Base-by-base conservation (phyloP, 92 coral and sea anemone genomes). In the Heteractis magnifica region DNA sequence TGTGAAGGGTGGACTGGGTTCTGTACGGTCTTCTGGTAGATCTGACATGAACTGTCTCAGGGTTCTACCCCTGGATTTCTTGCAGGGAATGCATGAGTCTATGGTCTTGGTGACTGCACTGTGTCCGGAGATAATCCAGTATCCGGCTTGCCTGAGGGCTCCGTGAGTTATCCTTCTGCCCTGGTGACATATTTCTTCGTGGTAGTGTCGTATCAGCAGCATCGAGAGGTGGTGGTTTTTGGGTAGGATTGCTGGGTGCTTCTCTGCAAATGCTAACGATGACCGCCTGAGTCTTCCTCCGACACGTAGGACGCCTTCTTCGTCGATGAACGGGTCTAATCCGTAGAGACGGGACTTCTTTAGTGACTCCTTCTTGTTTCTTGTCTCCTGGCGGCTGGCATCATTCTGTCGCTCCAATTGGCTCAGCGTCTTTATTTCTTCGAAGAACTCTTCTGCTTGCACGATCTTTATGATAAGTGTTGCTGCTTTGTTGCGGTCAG, bases 91-190 rank as follows among this genome's bases (percentile, higher is more conserved):
- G 75, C 89, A 86, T 11, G 20, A 16, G 50, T 58, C 23, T 41
- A 86, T 53, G 15, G 16, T 9, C 72, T 86, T 86, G 6, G 89
- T 70, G 3, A 86, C 86, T 34, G 71, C 68, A 15, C 85, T 52
- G 34, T 74, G 84, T 6, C 80, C 77, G 21, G 79, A 52, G 52
- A 86, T 71, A 8, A 86, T 72, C 89, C 89, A 80, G 77, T 84
- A 84, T 52, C 88, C 88, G 5, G 88, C 88, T 65, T 84, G 88
- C 15, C 85, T 55, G 4, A 86, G 62, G 49, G 80, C 84, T 5
- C 87, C 60, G 19, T 77, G 84, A 1, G 84, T 51, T 10, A 84
- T 84, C 21, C 23, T 59, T 5, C 84, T 34, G 6, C 85, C 89
- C 48, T 80, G 85, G 51, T 86, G 89, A 70, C 80, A 75, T 7